Conservation (phyloP, 2,113 vertebrate genomes). For the Murina feae region DNA sequence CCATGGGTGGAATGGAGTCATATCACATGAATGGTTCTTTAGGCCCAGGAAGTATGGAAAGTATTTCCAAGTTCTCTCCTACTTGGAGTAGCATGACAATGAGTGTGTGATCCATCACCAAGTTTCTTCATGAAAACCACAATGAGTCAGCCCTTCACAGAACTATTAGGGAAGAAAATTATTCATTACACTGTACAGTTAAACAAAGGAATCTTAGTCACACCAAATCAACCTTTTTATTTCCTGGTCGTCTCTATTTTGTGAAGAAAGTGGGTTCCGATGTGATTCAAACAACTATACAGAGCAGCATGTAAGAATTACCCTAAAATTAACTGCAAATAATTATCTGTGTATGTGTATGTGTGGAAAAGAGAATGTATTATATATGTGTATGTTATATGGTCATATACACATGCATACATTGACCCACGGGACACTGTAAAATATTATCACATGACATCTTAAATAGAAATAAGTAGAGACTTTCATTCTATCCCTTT, state of each 20-base stretch:
- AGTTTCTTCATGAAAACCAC: constrained; percentile 81
- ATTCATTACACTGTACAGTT: constrained; percentile 84
- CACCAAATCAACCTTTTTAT: constrained; percentile 79
- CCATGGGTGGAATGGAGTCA: constrained; percentile 95
- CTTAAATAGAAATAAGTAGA: constrained; percentile 83
- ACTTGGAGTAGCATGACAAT: constrained; percentile 90
- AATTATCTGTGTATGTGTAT: constrained; percentile 82
- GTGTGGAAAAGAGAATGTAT: constrained; percentile 71
- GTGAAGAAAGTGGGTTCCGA: constrained; percentile 86
- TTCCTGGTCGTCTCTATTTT: constrained; percentile 80
- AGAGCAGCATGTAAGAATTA: constrained; percentile 77
- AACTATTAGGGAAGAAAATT: constrained; percentile 84
- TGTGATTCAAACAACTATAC: constrained; percentile 78
- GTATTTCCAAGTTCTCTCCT: constrained; percentile 86
- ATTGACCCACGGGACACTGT: constrained; percentile 81
- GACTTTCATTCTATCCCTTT: constrained; percentile 84
- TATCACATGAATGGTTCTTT: constrained; percentile 98
- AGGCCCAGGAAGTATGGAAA: constrained; percentile 73
- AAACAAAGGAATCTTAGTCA: constrained; percentile 84
- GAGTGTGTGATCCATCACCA: constrained; percentile 90
- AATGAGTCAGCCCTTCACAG: constrained; percentile 83
- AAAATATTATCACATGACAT: constrained; percentile 82
- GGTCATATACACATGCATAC: constrained; percentile 77
- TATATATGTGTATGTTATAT: constrained; percentile 72
- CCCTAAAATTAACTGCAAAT: constrained; percentile 81